Base-by-base conservation (phyloP, 2,113 vertebrate genomes). In the Psephotus haematonotus region DNA sequence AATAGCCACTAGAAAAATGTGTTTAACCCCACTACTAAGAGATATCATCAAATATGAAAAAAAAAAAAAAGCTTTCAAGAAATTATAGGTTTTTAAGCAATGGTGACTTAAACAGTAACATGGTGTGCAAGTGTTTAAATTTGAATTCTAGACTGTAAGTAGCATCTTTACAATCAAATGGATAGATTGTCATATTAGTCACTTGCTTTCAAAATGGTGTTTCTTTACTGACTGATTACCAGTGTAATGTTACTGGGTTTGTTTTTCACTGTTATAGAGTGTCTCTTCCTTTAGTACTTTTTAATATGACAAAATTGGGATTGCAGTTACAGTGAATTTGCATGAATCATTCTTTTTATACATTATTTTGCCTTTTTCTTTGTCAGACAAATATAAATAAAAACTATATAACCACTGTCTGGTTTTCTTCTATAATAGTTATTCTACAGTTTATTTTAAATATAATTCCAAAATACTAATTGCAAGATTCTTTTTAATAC, bases 131-230 rank as follows among this genome's bases (percentile, higher is more conserved):
- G n/a, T 16, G 10, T 78, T 57, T 62, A 52, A 83, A 81, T 88
- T 88, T 13, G 11, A 64, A 37, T 52, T 65, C 31, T 31, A 44
- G 3, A 69, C 13, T 57, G 4, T n/a, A 75, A 37, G 49, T 37
- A 50, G 4, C 33, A 53, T n/a, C 11, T 59, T 94, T 63, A 43
- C 28, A 76, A 35, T 43, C 28, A 85, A 63, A 67, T 24, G 1
- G 49, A 22, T 37, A 70, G 20, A 53, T 33, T 85, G 25, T 11
- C 25, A 7, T 62, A 20, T 44, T 6, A 3, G 27, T 75, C 35
- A 29, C 25, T 63, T 0, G 0, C 7, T 67, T 91, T 77, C n/a
- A 77, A 63, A 70, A 6, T 55, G 17, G 10, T 60, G 8, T 14
- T 81, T 6, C 39, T 72, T 75, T 64, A 71, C 17, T 22, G 31